Percentiles rank a stretch among this genome's conserved stretches.
Evolutionary conservation across 2,797 vertebrate genomes (phyloP).

Genomic region (Rhinatrema bivittatum): DNA sequence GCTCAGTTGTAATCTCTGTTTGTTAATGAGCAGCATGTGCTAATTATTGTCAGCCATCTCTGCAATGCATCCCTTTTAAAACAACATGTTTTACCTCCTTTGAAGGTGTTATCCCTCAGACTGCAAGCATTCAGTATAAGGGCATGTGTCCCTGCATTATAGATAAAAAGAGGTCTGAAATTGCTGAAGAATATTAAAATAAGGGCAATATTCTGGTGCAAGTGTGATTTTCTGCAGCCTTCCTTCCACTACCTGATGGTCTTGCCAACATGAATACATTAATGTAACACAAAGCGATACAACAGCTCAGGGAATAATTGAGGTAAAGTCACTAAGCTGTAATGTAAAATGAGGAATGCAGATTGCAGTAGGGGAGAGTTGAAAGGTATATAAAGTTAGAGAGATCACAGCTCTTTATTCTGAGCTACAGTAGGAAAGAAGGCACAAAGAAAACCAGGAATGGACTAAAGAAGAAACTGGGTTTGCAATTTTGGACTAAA

Average conservation of each 20-base stretch:
- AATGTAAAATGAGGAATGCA: slow-evolving; percentile 11
- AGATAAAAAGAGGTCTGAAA: slow-evolving; percentile 1
- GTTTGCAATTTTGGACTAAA: slow-evolving; percentile 7
- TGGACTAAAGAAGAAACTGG: background rate
- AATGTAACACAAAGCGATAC: slow-evolving; percentile 28
- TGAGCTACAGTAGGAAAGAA: slow-evolving; percentile 10
- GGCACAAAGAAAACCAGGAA: slow-evolving; percentile 21
- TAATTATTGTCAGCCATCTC: slow-evolving; percentile 85
- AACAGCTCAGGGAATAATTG: slow-evolving; percentile 8
- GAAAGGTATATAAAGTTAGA: slow-evolving; percentile 31
- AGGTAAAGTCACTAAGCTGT: slow-evolving; percentile 15
- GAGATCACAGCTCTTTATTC: slow-evolving; percentile 24
- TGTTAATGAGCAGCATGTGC: slow-evolving; percentile 94
- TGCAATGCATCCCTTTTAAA: slow-evolving; percentile 56
- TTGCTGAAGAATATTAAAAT: slow-evolving; percentile 1
- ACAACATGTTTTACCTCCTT: slow-evolving; percentile 61
- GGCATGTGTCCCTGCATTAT: slow-evolving; percentile 8
- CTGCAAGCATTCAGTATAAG: slow-evolving; percentile 18
- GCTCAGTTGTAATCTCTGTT: slow-evolving; percentile 83
- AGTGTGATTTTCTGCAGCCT: too few relatives aligned
- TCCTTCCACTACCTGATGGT: background rate
- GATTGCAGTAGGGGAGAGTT: slow-evolving; percentile 8
- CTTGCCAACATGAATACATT: slow-evolving; percentile 22
- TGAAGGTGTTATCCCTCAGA: slow-evolving; percentile 47
- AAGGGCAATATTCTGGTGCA: background rate